A percentile compares a stretch with the other conserved stretches of the same genome.
phyloP scores from a whole-genome alignment of 2,888 invertebrate species.

The Pycnomerus fuliginosus region DNA sequence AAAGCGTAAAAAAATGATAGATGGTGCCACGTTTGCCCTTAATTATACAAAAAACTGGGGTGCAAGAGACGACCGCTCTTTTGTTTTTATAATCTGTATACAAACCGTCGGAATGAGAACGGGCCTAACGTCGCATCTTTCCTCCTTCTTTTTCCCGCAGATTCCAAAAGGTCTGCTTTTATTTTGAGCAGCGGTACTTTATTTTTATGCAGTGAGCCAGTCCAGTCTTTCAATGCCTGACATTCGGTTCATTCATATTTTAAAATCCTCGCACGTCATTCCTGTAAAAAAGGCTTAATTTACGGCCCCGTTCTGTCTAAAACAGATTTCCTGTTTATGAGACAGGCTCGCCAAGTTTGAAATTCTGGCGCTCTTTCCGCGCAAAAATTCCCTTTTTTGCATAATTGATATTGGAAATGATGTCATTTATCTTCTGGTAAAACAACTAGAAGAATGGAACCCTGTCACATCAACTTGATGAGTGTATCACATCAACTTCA shows the following conservation, averaged over 20 bases:
- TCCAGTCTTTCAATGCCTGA: constrained; percentile 33
- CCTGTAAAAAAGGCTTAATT: constrained; percentile 40
- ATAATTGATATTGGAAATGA: too few species aligned
- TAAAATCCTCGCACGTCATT: constrained; percentile 39
- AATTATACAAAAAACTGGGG: constrained; percentile 31
- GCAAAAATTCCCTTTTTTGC: too few species aligned
- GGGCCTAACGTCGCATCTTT: not conserved
- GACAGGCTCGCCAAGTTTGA: constrained; percentile 29
- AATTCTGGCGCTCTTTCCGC: constrained; percentile 8
- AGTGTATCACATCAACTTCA: too few species aligned
- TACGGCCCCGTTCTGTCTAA: constrained; percentile 43
- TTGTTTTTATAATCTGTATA: constrained; percentile 30
- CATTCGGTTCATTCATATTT: constrained; percentile 40
- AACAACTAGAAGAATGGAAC: too few species aligned
- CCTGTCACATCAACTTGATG: too few species aligned
- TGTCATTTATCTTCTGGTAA: too few species aligned
- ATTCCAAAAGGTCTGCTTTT: too few species aligned
- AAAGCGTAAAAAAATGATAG: constrained; percentile 27
- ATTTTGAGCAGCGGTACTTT: constrained; percentile 15
- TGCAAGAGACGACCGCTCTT: constrained; percentile 26
- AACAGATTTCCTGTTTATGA: constrained; percentile 43
- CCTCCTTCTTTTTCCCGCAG: too few species aligned
- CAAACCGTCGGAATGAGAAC: constrained; percentile 12
- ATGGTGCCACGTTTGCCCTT: constrained; percentile 29
- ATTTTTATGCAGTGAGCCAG: constrained; percentile 28